These are phyloP conservation scores for Harlomillsia oculata DNA, from an alignment of 1,140 invertebrate species.

Conservation along the genomic window DNA sequence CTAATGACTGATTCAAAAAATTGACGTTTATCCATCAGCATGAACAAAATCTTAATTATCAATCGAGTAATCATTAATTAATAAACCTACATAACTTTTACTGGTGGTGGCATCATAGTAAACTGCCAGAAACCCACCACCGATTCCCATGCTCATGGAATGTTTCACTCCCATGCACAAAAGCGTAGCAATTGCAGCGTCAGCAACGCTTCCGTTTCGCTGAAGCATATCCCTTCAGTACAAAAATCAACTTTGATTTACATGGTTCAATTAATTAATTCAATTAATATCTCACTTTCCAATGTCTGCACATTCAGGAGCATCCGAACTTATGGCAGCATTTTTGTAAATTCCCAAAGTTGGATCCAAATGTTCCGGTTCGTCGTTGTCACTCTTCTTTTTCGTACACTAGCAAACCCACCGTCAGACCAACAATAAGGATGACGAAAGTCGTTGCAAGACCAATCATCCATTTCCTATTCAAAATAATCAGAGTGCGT, in stretches of 20 bases:
- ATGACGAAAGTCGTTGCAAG: background rate
- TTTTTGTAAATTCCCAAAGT: conserved; percentile 30
- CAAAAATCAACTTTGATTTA: conserved; percentile 1
- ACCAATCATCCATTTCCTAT: background rate
- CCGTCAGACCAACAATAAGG: background rate
- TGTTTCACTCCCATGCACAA: conserved; percentile 79
- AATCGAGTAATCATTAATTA: no score
- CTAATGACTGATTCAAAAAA: conserved; percentile 47
- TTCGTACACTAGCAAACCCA: background rate
- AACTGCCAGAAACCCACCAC: conserved; percentile 78
- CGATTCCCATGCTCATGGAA: conserved; percentile 75
- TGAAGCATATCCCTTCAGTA: conserved; percentile 56
- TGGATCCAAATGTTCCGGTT: background rate
- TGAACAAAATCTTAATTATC: no score
- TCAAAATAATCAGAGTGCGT: no score
- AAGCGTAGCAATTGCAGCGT: conserved; percentile 70
- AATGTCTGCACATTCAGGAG: conserved; percentile 37
- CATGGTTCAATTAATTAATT: background rate
- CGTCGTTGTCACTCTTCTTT: background rate
- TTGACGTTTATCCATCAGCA: no score
- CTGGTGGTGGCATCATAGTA: conserved; percentile 50
- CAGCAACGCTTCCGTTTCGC: conserved; percentile 73
- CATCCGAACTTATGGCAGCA: conserved; percentile 39
- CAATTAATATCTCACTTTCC: conserved; percentile 37
- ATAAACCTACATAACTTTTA: background rate